Conservation (phyloP, 2,888 invertebrate species). For the Thereva nobilitata region DNA sequence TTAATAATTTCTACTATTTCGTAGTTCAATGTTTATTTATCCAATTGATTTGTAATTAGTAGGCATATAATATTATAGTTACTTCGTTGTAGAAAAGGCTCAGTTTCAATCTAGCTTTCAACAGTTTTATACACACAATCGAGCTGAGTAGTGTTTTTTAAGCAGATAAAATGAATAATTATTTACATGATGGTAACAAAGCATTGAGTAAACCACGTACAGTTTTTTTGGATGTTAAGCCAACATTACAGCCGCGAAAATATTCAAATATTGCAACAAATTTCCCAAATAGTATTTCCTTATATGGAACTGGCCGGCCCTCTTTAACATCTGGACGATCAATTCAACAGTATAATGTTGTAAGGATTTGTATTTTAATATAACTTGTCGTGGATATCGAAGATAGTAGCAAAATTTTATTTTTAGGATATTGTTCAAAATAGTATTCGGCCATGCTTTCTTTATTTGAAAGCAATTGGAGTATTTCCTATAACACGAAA, state of each 20-base stretch:
- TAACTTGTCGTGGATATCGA: not conserved
- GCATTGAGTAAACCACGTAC: slow-evolving; percentile 50
- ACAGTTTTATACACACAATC: not conserved
- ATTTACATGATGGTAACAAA: slow-evolving; percentile 48
- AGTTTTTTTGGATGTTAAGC: slow-evolving; percentile 56
- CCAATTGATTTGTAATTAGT: slow-evolving; percentile 30
- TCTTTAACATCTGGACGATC: slow-evolving; percentile 50
- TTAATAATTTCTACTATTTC: slow-evolving; percentile 21
- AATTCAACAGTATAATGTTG: slow-evolving; percentile 47
- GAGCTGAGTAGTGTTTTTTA: not conserved
- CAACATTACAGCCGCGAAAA: slow-evolving; percentile 47
- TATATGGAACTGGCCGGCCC: slow-evolving; percentile 45
- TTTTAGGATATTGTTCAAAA: slow-evolving; percentile 57
- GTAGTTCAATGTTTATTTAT: slow-evolving; percentile 19
- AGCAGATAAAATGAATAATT: not conserved
- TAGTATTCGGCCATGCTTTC: slow-evolving; percentile 59
- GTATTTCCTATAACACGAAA: slow-evolving; percentile 65
- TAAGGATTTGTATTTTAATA: slow-evolving; percentile 45
- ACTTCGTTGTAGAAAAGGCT: slow-evolving; percentile 1
- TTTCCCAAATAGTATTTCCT: slow-evolving; percentile 48
- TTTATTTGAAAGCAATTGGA: slow-evolving; percentile 63
- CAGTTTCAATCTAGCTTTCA: slow-evolving; percentile 11
- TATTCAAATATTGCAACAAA: slow-evolving; percentile 52
- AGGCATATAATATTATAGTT: not conserved
- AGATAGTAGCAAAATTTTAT: not conserved